These are phyloP conservation scores for Cyprinella venusta DNA, from an alignment of 2,797 vertebrate species.

Conservation along the genomic window DNA sequence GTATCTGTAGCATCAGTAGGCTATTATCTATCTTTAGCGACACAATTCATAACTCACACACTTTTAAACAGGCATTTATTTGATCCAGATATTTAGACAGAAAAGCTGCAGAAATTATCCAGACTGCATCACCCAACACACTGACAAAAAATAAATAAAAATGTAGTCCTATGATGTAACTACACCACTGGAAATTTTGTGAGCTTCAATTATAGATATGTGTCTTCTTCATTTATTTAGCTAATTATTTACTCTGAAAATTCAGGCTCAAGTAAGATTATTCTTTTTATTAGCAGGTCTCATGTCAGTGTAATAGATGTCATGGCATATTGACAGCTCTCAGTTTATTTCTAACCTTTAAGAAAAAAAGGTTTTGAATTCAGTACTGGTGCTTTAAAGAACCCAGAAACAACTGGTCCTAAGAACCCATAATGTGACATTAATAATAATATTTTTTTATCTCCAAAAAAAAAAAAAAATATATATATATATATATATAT, in stretches of 20 bases:
- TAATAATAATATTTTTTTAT: not conserved
- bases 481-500: no score
- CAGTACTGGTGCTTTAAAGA: not conserved
- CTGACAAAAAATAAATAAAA: not conserved
- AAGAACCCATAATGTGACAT: not conserved
- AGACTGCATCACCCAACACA: not conserved
- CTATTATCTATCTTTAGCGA: not conserved
- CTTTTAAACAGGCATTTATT: not conserved
- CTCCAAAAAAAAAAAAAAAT: not conserved
- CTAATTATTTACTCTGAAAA: not conserved
- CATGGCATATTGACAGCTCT: not conserved
- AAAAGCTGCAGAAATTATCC: not conserved
- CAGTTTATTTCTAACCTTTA: not conserved
- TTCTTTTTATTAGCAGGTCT: not conserved
- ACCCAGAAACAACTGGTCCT: not conserved
- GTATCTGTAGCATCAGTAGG: not conserved
- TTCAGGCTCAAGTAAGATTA: not conserved
- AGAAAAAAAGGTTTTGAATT: not conserved
- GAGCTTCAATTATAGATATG: not conserved
- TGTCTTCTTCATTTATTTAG: not conserved
- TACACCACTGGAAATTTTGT: not conserved
- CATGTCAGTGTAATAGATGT: not conserved
- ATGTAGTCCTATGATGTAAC: not conserved
- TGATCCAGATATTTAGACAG: not conserved
- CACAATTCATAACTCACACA: not conserved